Evolutionary conservation across 2,888 invertebrate species (phyloP).

Genomic region (Alloscopus bannaensis): DNA sequence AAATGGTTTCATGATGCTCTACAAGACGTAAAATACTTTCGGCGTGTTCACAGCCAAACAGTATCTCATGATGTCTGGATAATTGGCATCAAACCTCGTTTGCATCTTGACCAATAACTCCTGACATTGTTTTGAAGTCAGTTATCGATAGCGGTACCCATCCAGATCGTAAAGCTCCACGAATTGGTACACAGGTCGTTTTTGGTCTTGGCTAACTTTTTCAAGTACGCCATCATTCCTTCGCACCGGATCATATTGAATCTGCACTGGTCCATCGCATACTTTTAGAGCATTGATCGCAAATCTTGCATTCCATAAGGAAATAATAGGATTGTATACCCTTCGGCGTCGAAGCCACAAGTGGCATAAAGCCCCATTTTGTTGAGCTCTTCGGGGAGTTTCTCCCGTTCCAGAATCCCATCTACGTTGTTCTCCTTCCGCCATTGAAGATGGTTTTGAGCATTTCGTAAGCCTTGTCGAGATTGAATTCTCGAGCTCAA

Average conservation of each 20-base stretch:
- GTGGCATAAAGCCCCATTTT: constrained; percentile 50
- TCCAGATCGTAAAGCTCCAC: constrained; percentile 63
- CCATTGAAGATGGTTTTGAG: constrained; percentile 51
- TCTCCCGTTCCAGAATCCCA: constrained; percentile 49
- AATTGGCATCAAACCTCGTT: constrained; percentile 62
- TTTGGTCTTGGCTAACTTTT: background rate
- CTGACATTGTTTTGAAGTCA: constrained; percentile 62
- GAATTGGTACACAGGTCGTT: constrained; percentile 65
- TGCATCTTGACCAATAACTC: constrained; percentile 56
- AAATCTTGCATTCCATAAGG: constrained; percentile 68
- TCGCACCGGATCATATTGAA: constrained; percentile 63
- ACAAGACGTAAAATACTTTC: constrained; percentile 61
- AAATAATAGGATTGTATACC: constrained; percentile 60
- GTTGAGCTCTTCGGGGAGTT: constrained; percentile 41
- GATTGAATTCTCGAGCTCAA: constrained; percentile 62
- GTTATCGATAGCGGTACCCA: constrained; percentile 64
- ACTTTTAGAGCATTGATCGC: constrained; percentile 42
- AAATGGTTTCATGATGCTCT: constrained; percentile 61
- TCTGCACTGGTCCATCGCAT: constrained; percentile 50
- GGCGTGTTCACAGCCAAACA: constrained; percentile 60
- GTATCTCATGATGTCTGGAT: constrained; percentile 61
- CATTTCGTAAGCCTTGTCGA: constrained; percentile 64
- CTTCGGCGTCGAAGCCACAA: constrained; percentile 60
- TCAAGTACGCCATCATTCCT: constrained; percentile 58
- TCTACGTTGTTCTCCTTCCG: constrained; percentile 53